Evolutionary conservation across 2,113 vertebrate species (phyloP), one percentile per base, ranked within the genome.

Genomic region (Brachyhypopomus occidentalis): DNA sequence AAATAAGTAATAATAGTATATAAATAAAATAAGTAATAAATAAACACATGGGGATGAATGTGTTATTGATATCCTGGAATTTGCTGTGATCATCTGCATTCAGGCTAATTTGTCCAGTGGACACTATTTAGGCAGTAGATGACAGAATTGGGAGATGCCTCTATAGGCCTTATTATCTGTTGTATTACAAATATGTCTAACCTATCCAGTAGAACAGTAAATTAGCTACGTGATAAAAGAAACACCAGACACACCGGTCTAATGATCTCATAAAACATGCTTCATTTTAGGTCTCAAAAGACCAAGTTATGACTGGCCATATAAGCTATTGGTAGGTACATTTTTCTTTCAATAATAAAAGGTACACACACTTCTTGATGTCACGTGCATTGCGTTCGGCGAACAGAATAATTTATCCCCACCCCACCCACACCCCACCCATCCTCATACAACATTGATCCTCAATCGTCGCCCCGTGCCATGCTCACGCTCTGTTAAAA

Each of bases 51-150:
- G 27, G 5, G 27, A 41, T 66, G 27, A 19, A 17, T 34, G 63
- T 34, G 25, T 66, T 34, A 59, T 17, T 60, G 71, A 36, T 69
- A 7, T 59, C 25, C 9, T 34, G 20, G n/a, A 30, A 64, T 4
- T 3, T 62, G 48, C 63, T 34, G 11, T 17, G 48, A 69, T 62
- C 73, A 69, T 52, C 14, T 58, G 38, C n/a, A 17, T 34, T 75
- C 34, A 60, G 36, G 56, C 30, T 84, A 72, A 69, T 69, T 67
- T 71, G 12, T 55, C 25, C 67, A 41, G 56, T 41, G 45, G 64
- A 30, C 17, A 41, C 16, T 45, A 38, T 52, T 78, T n/a, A 75
- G 20, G 41, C 12, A 48, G 63, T 69, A 55, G 45, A 78, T 48
- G 45, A 34, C 77, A 79, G 38, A 56, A 23, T 58, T 14, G 58